phyloP scores from a whole-genome alignment of 1,140 invertebrate genomes.

The Papilio helenus region DNA sequence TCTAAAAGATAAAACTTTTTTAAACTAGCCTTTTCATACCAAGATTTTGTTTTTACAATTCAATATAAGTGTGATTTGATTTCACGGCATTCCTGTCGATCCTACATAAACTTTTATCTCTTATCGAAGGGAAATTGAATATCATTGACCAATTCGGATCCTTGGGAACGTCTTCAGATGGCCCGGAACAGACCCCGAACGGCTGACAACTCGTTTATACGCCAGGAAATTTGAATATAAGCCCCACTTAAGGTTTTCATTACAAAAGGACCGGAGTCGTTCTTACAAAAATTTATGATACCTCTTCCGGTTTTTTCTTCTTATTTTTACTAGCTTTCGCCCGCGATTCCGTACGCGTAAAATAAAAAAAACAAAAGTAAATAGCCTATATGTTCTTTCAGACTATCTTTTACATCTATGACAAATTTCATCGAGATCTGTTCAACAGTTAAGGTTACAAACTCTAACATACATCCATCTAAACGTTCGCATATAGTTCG shows the following conservation, averaged over 20 bases:
- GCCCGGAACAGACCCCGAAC: conserved; percentile 26
- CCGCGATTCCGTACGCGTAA: too few species aligned
- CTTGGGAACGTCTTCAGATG: conserved; percentile 20
- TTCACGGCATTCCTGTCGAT: conserved; percentile 1
- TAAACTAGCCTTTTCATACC: background rate
- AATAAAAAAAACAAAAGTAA: too few species aligned
- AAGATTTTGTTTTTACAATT: conserved; percentile 16
- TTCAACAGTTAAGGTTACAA: too few species aligned
- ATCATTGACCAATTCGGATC: conserved; percentile 26
- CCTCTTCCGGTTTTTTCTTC: background rate
- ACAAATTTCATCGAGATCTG: too few species aligned
- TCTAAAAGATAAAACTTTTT: too few species aligned
- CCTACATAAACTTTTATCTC: conserved; percentile 37
- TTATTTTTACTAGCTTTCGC: too few species aligned
- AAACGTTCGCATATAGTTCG: too few species aligned
- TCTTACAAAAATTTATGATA: background rate
- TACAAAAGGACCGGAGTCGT: conserved; percentile 6
- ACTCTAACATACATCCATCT: too few species aligned
- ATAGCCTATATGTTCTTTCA: too few species aligned
- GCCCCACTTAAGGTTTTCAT: conserved; percentile 14
- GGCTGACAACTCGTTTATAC: conserved; percentile 24
- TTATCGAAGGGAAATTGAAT: conserved; percentile 37
- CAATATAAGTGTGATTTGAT: conserved; percentile 22
- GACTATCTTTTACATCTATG: too few species aligned
- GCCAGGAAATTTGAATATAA: conserved; percentile 36